Evolutionary conservation across 2,888 invertebrate species (phyloP).

Genomic region (Argyresthia albistria): DNA sequence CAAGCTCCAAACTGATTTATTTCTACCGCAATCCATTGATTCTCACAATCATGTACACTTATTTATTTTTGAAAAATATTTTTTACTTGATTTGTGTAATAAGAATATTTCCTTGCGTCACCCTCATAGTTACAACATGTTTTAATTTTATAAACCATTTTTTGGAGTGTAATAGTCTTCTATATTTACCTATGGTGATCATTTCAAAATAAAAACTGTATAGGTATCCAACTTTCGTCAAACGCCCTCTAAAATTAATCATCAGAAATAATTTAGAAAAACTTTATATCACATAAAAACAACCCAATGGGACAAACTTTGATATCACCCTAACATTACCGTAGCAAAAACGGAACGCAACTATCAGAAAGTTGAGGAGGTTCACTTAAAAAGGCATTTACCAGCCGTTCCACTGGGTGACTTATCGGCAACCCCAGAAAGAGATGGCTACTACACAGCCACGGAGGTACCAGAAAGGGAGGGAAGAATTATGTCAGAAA

Average conservation of each 20-base stretch:
- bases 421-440: constrained; percentile 38
- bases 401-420: constrained; percentile 32
- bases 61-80: no score
- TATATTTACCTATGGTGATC: no score
- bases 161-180: no score
- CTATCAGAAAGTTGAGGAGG: constrained; percentile 10
- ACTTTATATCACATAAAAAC: background rate
- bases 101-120: no score
- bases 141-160: no score
- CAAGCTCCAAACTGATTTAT: background rate
- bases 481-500: constrained; percentile 32
- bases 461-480: constrained; percentile 20
- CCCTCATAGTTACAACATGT: no score
- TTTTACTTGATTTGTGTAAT: no score
- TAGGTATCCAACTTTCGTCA: no score
- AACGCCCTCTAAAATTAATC: no score
- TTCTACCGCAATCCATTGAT: background rate
- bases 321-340: constrained; percentile 34
- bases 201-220: background rate
- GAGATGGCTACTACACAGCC: constrained; percentile 21
- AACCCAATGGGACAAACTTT: no score
- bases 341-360: constrained; percentile 24
- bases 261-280: no score
- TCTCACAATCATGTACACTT: background rate
- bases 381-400: constrained; percentile 65